phyloP scores from a whole-genome alignment of 2,888 invertebrate genomes.

The Lepidocyrtoides sp. region DNA sequence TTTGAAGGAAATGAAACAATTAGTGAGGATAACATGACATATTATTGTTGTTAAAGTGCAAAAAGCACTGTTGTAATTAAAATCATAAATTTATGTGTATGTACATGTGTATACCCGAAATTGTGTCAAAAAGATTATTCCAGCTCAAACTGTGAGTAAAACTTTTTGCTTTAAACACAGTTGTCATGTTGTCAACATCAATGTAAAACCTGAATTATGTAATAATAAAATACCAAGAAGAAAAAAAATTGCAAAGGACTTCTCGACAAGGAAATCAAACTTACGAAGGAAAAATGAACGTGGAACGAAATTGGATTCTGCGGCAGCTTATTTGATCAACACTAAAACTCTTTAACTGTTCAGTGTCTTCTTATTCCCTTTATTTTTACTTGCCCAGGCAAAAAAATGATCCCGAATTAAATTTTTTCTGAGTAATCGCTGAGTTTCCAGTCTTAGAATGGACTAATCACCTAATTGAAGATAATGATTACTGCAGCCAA shows the following conservation, averaged over 20 bases:
- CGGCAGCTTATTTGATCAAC: constrained; percentile 96
- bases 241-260: neutral
- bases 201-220: constrained; percentile 24
- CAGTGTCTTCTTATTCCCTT: constrained; percentile 95
- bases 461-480: too few species aligned
- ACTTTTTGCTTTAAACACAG: neutral
- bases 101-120: neutral
- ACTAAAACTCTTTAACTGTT: constrained; percentile 95
- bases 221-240: neutral
- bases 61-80: too few species aligned
- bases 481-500: too few species aligned
- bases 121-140: neutral
- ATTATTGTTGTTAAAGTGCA: too few species aligned
- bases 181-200: too few species aligned
- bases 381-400: too few species aligned
- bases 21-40: too few species aligned
- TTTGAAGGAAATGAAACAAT: too few species aligned
- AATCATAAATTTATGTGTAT: neutral
- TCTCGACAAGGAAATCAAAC: constrained; percentile 89
- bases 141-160: constrained; percentile 36
- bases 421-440: too few species aligned
- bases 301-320: too few species aligned
- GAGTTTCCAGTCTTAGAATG: too few species aligned
- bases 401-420: too few species aligned
- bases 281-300: constrained; percentile 95